A percentile compares a stretch with the other conserved stretches of the same genome.
phyloP scores from a whole-genome alignment of 2,113 vertebrate species.

The Trichomycterus rosablanca region DNA sequence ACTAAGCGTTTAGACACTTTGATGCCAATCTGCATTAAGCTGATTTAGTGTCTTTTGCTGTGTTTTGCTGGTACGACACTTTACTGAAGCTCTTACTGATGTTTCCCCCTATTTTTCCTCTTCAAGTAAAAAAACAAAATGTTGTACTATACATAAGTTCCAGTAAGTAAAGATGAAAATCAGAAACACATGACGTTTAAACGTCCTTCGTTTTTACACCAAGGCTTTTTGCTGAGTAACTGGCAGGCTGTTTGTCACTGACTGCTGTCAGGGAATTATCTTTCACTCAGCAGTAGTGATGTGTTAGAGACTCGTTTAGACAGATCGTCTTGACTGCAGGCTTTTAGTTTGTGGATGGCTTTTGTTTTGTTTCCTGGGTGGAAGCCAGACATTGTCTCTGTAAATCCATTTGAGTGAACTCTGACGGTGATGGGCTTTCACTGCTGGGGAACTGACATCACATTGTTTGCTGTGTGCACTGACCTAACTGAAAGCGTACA shows the following conservation, averaged over 20 bases:
- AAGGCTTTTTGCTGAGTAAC: slow-evolving; percentile 1
- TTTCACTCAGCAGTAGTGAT: slow-evolving; percentile 28
- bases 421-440: slow-evolving; percentile 9
- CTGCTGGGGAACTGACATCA: slow-evolving; percentile 30
- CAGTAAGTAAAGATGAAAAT: slow-evolving; percentile 1
- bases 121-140: slow-evolving; percentile 1
- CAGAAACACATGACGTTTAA: too few relatives aligned
- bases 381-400: slow-evolving; percentile 34
- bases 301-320: slow-evolving; percentile 10
- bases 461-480: slow-evolving; percentile 31
- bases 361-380: slow-evolving; percentile 5
- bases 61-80: too few relatives aligned
- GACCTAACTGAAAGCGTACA: slow-evolving; percentile 29
- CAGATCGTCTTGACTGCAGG: slow-evolving; percentile 13
- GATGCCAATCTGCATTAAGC: too few relatives aligned
- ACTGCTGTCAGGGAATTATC: slow-evolving; percentile 9
- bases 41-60: too few relatives aligned
- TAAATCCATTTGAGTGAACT: slow-evolving; percentile 24
- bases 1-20: too few relatives aligned
- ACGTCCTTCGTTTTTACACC: not conserved
- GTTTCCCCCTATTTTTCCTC: too few relatives aligned
- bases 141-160: not conserved
- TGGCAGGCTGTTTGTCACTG: slow-evolving; percentile 11
- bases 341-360: slow-evolving; percentile 32
- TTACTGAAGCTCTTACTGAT: too few relatives aligned